Evolutionary conservation across 2,113 vertebrate species (phyloP), one percentile per base, ranked within the genome.

Genomic region (Eublepharis macularius): DNA sequence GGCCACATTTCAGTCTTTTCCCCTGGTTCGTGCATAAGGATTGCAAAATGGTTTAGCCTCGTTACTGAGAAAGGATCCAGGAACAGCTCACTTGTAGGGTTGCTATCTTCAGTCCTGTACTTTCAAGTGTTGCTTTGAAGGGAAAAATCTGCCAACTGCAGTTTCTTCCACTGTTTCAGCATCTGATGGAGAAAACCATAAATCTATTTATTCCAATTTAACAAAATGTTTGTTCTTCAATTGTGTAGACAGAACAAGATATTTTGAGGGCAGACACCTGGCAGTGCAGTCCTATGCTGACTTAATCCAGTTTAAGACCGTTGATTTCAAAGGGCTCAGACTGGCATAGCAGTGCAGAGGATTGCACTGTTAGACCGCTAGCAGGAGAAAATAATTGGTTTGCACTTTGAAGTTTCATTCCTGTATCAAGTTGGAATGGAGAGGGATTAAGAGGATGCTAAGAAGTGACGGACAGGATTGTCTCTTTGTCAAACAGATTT

Each of bases 1-100:
- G 14, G 17, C 75, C 54, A 72, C 21, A 29, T 78, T 87, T 81
- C 63, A 24, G 79, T 29, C 29, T 77, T 82, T 82, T 54, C 79
- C 43, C 76, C 57, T 60, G 73, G 80, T 72, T 85, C 87, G 79
- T 89, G 47, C 45, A 87, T 60, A 82, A n/a, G 26, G 32, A 74
- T n/a, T 81, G 49, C 39, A 69, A 41, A 83, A 66, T 63, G 68
- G 70, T 86, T 82, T 87, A 75, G 79, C 76, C 76, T 12, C 29
- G 57, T 87, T 90, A 80, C 77, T 77, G 34, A 7, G 36, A 54
- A 17, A 2, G 78, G 80, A 75, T 39, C 26, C 85, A 83, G 86
- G 17, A 16, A 13, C 29, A 74, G 19, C 85, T 92, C 87, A 72
- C 13, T n/a, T 36, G 11, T 9, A 36, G 16, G 78, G 29, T 49